phyloP scores from a whole-genome alignment of 1,140 invertebrate genomes.

The Orius laevigatus region DNA sequence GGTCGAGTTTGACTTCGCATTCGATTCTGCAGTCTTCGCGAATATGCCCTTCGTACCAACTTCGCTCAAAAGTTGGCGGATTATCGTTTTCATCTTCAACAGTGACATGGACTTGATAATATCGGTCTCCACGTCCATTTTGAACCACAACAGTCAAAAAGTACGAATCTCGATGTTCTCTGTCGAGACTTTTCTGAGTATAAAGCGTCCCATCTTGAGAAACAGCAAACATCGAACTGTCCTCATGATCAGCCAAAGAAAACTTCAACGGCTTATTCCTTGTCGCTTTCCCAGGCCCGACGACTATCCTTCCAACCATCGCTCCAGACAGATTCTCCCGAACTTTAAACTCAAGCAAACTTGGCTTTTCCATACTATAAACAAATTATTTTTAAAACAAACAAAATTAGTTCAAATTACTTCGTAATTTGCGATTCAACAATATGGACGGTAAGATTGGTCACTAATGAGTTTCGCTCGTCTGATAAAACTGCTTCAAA shows the following conservation, averaged over 20 bases:
- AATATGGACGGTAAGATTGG: conserved; percentile 67
- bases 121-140: conserved; percentile 47
- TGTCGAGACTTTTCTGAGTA: conserved; percentile 53
- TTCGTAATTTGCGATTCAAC: conserved; percentile 40
- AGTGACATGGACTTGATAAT: conserved; percentile 57
- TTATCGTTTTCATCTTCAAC: conserved; percentile 87
- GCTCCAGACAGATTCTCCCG: conserved; percentile 59
- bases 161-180: conserved; percentile 55
- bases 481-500: conserved; percentile 66
- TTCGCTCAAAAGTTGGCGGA: conserved; percentile 57
- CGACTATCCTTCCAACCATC: conserved; percentile 52
- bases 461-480: conserved; percentile 47
- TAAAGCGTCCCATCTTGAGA: conserved; percentile 61
- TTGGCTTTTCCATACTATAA: conserved; percentile 26
- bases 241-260: conserved; percentile 61
- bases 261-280: conserved; percentile 36
- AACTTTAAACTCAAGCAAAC: conserved; percentile 55
- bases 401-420: conserved; percentile 13
- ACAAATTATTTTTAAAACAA: neutral
- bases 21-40: conserved; percentile 56
- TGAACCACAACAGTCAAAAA: conserved; percentile 65
- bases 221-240: conserved; percentile 54
- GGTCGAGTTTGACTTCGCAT: conserved; percentile 41
- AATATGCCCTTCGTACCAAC: conserved; percentile 58
- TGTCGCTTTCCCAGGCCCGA: conserved; percentile 14